phyloP scores from a whole-genome alignment of 2,888 invertebrate species.

The Eudemis profundana region DNA sequence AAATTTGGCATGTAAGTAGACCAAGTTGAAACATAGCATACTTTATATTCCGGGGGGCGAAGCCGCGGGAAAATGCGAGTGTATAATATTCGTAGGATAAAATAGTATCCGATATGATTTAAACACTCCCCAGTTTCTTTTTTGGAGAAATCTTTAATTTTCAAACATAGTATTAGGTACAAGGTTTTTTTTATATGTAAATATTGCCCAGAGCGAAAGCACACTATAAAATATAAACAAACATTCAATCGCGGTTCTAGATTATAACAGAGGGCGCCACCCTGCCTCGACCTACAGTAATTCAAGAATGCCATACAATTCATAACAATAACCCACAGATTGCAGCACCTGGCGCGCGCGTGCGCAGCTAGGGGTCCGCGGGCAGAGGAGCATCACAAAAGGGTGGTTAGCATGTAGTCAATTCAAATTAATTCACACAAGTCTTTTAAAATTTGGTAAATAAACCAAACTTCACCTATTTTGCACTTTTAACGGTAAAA shows the following conservation, averaged over 20 bases:
- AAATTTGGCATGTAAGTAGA: no score
- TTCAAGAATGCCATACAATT: conserved; percentile 32
- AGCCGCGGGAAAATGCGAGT: no score
- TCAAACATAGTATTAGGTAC: no score
- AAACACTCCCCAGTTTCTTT: no score
- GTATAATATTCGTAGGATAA: no score
- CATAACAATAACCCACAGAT: conserved; percentile 30
- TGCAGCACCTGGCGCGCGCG: conserved; percentile 40
- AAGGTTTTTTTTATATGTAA: background rate
- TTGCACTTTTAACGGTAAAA: no score
- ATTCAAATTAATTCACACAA: background rate
- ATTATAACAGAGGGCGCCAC: conserved; percentile 8
- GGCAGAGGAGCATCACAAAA: background rate
- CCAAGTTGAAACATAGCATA: no score
- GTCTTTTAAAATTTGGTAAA: no score
- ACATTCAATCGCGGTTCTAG: background rate
- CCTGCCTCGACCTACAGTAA: conserved; percentile 34
- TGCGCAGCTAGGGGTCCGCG: conserved; percentile 32
- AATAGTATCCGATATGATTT: no score
- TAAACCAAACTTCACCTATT: no score
- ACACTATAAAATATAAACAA: background rate
- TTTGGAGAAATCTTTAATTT: no score
- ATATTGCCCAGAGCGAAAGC: background rate
- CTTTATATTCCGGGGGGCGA: no score
- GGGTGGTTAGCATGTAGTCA: background rate